Percentiles rank a stretch among this genome's conserved stretches.
phyloP scores from a whole-genome alignment of 2,113 vertebrate species.

The Seriola rivoliana region DNA sequence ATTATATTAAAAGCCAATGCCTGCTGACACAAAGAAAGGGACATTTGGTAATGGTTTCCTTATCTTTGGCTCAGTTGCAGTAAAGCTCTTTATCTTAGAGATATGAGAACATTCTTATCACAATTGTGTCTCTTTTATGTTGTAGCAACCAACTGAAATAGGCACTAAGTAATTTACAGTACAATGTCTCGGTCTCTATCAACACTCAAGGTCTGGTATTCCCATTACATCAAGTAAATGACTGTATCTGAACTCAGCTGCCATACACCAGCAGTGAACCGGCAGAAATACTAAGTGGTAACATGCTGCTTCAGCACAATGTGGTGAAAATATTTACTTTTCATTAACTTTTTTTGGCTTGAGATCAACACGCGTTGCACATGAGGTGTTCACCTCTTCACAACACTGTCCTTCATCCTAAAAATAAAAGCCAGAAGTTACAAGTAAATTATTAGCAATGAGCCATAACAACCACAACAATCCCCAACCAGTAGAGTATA shows the following conservation, averaged over 20 bases:
- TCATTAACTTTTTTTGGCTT: too few species aligned
- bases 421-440: too few species aligned
- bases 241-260: too few species aligned
- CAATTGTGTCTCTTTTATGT: slow-evolving; percentile 31
- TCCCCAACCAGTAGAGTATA: too few species aligned
- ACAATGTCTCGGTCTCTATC: not conserved
- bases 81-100: slow-evolving; percentile 31
- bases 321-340: too few species aligned
- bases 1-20: not conserved
- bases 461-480: too few species aligned
- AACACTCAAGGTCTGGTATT: not conserved
- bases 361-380: too few species aligned
- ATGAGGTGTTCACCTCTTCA: not conserved
- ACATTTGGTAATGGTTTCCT: slow-evolving; percentile 30
- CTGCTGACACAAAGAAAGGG: not conserved
- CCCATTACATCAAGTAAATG: not conserved
- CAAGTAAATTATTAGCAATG: too few species aligned
- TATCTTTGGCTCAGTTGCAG: slow-evolving; percentile 40
- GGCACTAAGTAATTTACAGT: not conserved
- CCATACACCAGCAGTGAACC: too few species aligned
- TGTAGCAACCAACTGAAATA: slow-evolving; percentile 18
- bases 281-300: too few species aligned
- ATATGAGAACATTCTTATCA: slow-evolving; percentile 35
- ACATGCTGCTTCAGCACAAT: too few species aligned
- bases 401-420: not conserved